phyloP scores from a whole-genome alignment of 2,888 invertebrate genomes.

The Caenorhabditis macrosperma region DNA sequence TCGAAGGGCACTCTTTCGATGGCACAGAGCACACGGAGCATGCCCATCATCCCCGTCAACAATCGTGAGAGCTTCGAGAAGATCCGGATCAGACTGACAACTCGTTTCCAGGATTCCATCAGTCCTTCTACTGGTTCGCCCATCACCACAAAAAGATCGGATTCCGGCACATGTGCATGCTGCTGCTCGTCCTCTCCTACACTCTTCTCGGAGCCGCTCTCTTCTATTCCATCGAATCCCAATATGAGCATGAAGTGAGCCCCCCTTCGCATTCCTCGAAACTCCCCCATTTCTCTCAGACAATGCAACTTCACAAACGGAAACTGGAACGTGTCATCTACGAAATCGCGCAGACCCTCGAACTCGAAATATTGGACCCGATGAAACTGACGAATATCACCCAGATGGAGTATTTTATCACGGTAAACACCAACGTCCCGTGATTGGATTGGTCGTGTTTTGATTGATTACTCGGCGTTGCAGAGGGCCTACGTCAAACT shows the following conservation, averaged over 20 bases:
- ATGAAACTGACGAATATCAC: slow-evolving; percentile 57
- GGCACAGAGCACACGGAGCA: slow-evolving; percentile 44
- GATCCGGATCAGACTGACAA: not conserved
- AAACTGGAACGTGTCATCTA: slow-evolving; percentile 51
- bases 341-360: slow-evolving; percentile 52
- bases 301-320: slow-evolving; percentile 44
- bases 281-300: slow-evolving; percentile 26
- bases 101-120: slow-evolving; percentile 60
- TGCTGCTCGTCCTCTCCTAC: slow-evolving; percentile 60
- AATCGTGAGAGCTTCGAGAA: slow-evolving; percentile 27
- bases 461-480: slow-evolving; percentile 35
- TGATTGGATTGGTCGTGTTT: slow-evolving; percentile 9
- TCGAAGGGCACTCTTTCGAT: slow-evolving; percentile 29
- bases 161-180: slow-evolving; percentile 67
- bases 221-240: slow-evolving; percentile 66
- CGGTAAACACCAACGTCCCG: slow-evolving; percentile 31
- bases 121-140: slow-evolving; percentile 69
- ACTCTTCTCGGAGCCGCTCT: slow-evolving; percentile 65
- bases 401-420: slow-evolving; percentile 56
- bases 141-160: slow-evolving; percentile 66
- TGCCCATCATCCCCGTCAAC: slow-evolving; percentile 46
- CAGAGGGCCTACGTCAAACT: slow-evolving; percentile 68
- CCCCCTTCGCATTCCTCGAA: not conserved
- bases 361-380: slow-evolving; percentile 57
- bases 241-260: slow-evolving; percentile 62